Conservation (phyloP, 1,140 invertebrate genomes). For the Tetranychus cinnabarinus region DNA sequence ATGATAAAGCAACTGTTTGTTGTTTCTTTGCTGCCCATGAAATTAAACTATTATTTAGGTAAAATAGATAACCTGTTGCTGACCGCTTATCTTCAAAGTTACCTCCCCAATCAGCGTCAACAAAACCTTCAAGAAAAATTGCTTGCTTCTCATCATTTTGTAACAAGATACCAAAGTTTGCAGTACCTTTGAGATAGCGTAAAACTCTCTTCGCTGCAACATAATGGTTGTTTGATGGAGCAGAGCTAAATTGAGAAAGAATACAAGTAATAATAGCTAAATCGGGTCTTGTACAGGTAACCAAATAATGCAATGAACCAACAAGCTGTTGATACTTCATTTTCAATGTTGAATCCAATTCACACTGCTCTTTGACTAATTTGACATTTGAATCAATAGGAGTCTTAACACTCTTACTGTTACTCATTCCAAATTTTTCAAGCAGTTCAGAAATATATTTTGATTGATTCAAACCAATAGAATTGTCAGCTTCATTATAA, state of each 20-base stretch:
- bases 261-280: conserved; percentile 22
- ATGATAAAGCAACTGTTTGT: conserved; percentile 15
- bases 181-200: conserved; percentile 23
- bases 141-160: too few species aligned
- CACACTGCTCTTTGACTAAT: background rate
- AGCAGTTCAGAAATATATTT: conserved; percentile 5
- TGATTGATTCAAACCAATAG: conserved; percentile 5
- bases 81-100: background rate
- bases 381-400: background rate
- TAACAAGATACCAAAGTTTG: background rate
- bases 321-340: conserved; percentile 7
- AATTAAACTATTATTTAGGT: conserved; percentile 13
- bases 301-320: conserved; percentile 20
- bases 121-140: background rate
- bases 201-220: conserved; percentile 21
- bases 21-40: conserved; percentile 18
- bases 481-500: background rate
- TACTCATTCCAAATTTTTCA: conserved; percentile 8
- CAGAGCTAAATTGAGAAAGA: conserved; percentile 23
- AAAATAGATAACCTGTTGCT: conserved; percentile 11
- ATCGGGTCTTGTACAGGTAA: conserved; percentile 23
- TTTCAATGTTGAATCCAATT: background rate
- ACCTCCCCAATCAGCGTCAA: conserved; percentile 7
- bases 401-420: conserved; percentile 4
- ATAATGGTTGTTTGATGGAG: conserved; percentile 19